These are phyloP conservation scores for Cyrtorhinus lividipennis DNA, from an alignment of 1,140 invertebrate genomes.

Conservation along the genomic window DNA sequence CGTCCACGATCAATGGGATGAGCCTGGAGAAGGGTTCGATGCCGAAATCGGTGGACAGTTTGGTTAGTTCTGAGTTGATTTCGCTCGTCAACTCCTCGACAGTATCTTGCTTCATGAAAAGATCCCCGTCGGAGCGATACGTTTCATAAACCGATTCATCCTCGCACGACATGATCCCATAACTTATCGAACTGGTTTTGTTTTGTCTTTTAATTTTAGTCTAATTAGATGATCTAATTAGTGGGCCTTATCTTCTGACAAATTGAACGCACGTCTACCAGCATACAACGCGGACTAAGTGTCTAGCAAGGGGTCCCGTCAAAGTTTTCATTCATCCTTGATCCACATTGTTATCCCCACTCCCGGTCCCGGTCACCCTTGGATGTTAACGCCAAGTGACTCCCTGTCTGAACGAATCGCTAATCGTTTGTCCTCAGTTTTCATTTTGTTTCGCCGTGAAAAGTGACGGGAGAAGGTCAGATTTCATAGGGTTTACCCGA, in stretches of 20 bases:
- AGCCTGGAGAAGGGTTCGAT: neutral
- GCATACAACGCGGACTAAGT: neutral
- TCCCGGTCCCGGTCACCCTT: no score
- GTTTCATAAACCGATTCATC: neutral
- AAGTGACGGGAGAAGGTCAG: neutral
- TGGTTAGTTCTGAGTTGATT: slow-evolving; percentile 14
- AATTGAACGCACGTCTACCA: neutral
- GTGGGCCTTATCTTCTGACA: neutral
- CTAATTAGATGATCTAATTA: no score
- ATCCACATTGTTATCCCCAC: neutral
- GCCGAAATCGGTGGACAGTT: neutral
- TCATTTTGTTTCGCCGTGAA: neutral
- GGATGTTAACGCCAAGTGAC: no score
- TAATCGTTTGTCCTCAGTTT: neutral
- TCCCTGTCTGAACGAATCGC: no score
- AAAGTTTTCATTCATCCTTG: neutral
- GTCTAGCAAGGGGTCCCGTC: neutral
- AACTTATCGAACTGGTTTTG: no score
- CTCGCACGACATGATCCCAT: neutral
- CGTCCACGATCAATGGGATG: slow-evolving; percentile 10
- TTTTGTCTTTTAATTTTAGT: no score
- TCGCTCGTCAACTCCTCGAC: slow-evolving; percentile 11
- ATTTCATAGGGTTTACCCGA: no score
- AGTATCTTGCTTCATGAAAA: slow-evolving; percentile 6
- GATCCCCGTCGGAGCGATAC: neutral